Evolutionary conservation across 2,113 vertebrate genomes (phyloP).

Genomic region (Cairina moschata): DNA sequence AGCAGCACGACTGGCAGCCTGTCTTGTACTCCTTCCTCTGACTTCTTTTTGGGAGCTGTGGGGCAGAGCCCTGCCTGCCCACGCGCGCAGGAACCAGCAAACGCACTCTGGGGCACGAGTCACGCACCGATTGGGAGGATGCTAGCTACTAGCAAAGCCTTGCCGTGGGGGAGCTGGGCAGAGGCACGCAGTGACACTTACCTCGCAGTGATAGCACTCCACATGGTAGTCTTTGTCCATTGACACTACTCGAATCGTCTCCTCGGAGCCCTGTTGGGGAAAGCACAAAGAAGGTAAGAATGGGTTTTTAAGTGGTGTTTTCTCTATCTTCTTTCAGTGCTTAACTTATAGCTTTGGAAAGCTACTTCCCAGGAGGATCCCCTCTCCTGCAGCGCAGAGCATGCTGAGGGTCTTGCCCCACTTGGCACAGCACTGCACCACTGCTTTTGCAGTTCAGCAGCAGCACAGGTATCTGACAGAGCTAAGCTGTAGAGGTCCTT

Average conservation of each 20-base stretch:
- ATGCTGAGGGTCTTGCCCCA: rapidly evolving
- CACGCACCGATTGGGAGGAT: background rate
- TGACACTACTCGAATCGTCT: conserved; percentile 96
- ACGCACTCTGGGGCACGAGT: background rate
- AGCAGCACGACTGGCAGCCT: background rate
- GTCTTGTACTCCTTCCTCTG: background rate
- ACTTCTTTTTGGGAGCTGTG: background rate
- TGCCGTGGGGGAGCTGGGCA: rapidly evolving
- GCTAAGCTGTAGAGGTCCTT: background rate
- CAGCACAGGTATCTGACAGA: background rate
- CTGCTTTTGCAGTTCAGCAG: background rate
- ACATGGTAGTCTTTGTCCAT: conserved; percentile 99
- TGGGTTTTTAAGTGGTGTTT: background rate
- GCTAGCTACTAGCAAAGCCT: background rate
- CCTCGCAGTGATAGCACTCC: conserved; percentile 98
- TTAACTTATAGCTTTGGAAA: background rate
- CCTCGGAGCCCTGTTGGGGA: conserved; percentile 89
- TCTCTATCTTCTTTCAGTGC: background rate
- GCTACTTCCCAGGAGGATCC: background rate
- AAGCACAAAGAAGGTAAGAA: background rate
- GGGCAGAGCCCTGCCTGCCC: background rate
- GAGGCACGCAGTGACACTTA: conserved; percentile 51
- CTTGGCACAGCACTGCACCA: background rate
- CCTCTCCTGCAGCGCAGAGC: background rate
- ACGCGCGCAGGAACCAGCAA: background rate